Base-by-base conservation (phyloP, 1,140 invertebrate species). In the Calycopis cecrops region DNA sequence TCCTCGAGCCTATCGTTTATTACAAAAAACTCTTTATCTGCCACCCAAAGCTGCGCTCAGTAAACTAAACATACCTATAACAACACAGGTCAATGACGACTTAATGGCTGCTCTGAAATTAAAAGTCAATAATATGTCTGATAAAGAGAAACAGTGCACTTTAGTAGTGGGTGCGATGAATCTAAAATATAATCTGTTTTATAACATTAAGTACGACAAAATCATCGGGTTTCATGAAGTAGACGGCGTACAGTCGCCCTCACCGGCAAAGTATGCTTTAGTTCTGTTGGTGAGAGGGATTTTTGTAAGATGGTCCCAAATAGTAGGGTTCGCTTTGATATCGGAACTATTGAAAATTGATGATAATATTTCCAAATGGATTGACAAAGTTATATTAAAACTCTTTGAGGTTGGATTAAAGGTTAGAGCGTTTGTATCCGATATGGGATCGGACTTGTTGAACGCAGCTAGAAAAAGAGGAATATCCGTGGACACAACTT, bases 1-100 rank as follows among this genome's bases (percentile, higher is more conserved):
- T 18, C 58, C 62, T 48, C 62, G 58, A 35, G 59, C 62, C 0
- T 64, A 64, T 35, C 55, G 48, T 3, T 55, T 60, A 16, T 33
- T 63, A 14, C 42, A 53, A 35, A 35, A 35, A 47, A 34, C 57
- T n/a, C 21, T 64, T 34, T 53, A 40, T 37, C 34, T 60, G 0
- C 62, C 58, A 1, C 52, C 40, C 51, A 16, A 12, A 35, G 35
- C 35, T 38, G 57, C 62, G 16, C 42, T 64, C 38, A 48, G 48
- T 33, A 60, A 55, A 38, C 47, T 53, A 38, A 44, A 35, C 12
- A 14, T 58, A 1, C 52, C 60, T 17, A 55, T 62, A 9, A 55
- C 42, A 8, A 47, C 14, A 4, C n/a, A 47, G 17, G 17, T 47
- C 10, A 47, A 47, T 47, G 42, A 47, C 12, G 17, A 12, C 12